These are phyloP conservation scores for Orthonevra nobilis DNA, from an alignment of 2,888 invertebrate species.

Conservation along the genomic window DNA sequence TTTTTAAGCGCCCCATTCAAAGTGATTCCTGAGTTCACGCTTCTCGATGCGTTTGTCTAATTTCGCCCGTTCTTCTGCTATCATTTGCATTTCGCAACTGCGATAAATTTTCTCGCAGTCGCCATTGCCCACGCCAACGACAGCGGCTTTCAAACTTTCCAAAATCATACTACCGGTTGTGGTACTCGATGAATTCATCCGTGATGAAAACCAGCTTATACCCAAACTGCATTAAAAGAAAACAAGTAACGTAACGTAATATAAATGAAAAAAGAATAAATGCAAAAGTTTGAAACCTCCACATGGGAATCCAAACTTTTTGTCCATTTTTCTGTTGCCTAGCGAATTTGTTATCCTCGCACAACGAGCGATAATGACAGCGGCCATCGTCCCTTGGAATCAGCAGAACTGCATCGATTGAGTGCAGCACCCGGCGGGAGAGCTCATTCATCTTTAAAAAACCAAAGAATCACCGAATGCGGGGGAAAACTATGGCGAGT, in stretches of 20 bases:
- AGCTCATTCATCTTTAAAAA: conserved; percentile 80
- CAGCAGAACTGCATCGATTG: conserved; percentile 82
- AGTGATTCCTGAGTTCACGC: not conserved
- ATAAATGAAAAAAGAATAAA: not conserved
- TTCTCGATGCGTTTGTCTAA: conserved; percentile 4
- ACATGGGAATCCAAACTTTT: conserved; percentile 87
- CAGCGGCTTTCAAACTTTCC: conserved; percentile 84
- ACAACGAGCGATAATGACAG: conserved; percentile 84
- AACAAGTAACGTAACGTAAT: not conserved
- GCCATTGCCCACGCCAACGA: conserved; percentile 84
- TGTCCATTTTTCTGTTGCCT: conserved; percentile 82
- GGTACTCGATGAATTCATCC: conserved; percentile 77
- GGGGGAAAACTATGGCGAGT: too few relatives aligned
- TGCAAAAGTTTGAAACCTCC: conserved; percentile 83
- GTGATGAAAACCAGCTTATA: conserved; percentile 87
- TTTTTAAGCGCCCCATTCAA: conserved; percentile 10
- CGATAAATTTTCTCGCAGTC: conserved; percentile 74
- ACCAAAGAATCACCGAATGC: not conserved
- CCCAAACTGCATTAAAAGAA: conserved; percentile 84
- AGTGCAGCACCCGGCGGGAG: conserved; percentile 81
- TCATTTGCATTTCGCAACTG: conserved; percentile 42
- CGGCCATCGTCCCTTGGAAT: conserved; percentile 81
- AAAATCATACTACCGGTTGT: conserved; percentile 79
- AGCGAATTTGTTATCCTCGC: conserved; percentile 85
- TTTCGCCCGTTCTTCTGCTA: conserved; percentile 24